A percentile compares a stretch with the other conserved stretches of the same genome.
These are phyloP conservation scores for Aulostomus chinensis DNA, from an alignment of 2,797 vertebrate genomes.

Conservation along the genomic window DNA sequence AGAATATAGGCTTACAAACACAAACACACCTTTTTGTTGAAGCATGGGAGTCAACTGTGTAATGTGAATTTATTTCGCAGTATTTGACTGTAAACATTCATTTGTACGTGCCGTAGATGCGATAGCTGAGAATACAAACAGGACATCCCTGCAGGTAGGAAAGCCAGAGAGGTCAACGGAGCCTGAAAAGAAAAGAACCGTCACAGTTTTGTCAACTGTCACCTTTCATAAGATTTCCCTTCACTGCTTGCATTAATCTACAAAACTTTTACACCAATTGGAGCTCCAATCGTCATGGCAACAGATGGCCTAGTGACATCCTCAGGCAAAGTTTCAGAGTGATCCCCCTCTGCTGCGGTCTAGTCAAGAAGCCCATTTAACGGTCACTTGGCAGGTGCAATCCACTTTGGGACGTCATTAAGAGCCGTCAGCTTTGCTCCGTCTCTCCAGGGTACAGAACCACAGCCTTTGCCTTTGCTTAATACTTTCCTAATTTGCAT, in stretches of 20 bases:
- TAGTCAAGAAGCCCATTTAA: constrained; percentile 37
- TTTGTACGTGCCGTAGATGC: too few species aligned
- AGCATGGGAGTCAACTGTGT: not conserved
- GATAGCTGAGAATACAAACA: too few species aligned
- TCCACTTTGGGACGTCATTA: constrained; percentile 46
- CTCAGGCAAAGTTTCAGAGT: constrained; percentile 43
- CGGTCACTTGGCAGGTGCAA: constrained; percentile 42
- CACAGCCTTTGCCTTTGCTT: not conserved
- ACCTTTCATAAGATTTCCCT: not conserved
- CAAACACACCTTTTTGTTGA: constrained; percentile 10
- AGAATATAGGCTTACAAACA: constrained; percentile 7
- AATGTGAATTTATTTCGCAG: too few species aligned
- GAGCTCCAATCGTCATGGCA: constrained; percentile 60
- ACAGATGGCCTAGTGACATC: constrained; percentile 36
- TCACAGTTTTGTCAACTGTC: not conserved
- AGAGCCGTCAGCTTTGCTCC: constrained; percentile 11
- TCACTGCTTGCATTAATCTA: constrained; percentile 10
- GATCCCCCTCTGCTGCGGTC: constrained; percentile 30
- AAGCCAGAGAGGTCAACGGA: not conserved
- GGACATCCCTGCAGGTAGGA: too few species aligned
- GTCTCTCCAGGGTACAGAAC: not conserved
- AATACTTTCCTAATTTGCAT: not conserved
- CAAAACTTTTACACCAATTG: constrained; percentile 13
- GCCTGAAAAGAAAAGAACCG: not conserved
- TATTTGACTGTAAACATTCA: too few species aligned